Evolutionary conservation across 2,888 invertebrate species (phyloP), one percentile per base, ranked within the genome.

Genomic region (Polydrusus tereticollis): DNA sequence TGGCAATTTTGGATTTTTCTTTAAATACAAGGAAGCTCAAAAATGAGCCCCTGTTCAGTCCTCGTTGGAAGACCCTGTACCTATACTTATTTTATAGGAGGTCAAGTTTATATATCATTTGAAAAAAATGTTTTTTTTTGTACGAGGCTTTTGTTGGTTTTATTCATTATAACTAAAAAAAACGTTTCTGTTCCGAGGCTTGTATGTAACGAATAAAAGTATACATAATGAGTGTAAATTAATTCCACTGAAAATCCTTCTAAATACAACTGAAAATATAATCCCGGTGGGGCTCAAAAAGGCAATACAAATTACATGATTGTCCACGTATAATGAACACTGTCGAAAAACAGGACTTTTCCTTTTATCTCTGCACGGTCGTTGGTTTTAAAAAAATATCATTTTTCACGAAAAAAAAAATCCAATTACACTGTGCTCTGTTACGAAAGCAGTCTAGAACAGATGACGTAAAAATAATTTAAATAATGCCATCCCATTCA

Each of bases 371-470:
- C 16, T 63, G 26, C 63, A 63, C 16, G 33, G 47, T 45, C 50
- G 47, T 21, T 29, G 63, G 29, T 26, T 47, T 18, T 26, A 68
- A 38, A 68, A n/a, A 47, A 50, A 47, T 68, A 12, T 12, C 47
- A 68, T 68, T 68, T 60, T 68, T 68, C 68, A 68, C 47, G 38
- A 38, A n/a, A 52, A 21, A n/a, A n/a, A 62, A 68, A 60, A 68
- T 68, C 62, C 41, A 68, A 68, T 68, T 68, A 60, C 26, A 38
- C 62, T 23, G 50, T 12, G 47, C 47, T n/a, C n/a, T 20, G 47
- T n/a, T 23, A 21, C 2, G 21, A 23, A 23, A 47, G 47, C 47
- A 21, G n/a, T 21, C 23, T 47, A n/a, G 5, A 47, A 47, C 21
- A 47, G 21, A 47, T 47, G 23, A 23, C 47, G 23, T 47, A 47